Evolutionary conservation across 2,888 invertebrate genomes (phyloP), one percentile per base, ranked within the genome.

Genomic region (Aelia acuminata): DNA sequence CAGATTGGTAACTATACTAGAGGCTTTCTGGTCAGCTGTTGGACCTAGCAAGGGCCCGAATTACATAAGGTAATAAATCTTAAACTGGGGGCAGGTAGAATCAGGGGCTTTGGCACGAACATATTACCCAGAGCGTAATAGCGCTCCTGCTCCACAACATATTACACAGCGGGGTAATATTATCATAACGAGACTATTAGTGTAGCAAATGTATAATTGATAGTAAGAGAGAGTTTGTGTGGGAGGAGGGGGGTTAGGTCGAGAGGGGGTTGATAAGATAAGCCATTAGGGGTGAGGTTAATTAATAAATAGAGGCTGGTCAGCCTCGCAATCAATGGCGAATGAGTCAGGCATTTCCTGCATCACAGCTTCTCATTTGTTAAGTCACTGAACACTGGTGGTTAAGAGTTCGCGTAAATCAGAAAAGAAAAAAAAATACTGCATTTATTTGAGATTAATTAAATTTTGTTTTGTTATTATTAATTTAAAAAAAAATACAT

Each of bases 161-260:
- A 80, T 80, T 80, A 80, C 80, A 80, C 80, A 80, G 43, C 43
- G 80, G 35, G 43, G 43, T 80, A 47, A 47, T 47, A 80, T 80
- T 80, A 80, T 80, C 80, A 80, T 80, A 80, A 80, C 80, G n/a
- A 80, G 80, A 80, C 80, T 80, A 80, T 80, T 80, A 80, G 80
- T 80, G 80, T 80, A 43, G 43, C 80, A 80, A 80, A 80, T 80
- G 80, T 80, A 80, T 80, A 80, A 80, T 80, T 80, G 80, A 80
- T 80, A 80, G 80, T 43, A 47, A 80, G 80, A 80, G 80, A 80
- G 80, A 43, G 80, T 22, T 22, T 1, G 39, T 22, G 43, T 1
- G 39, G 35, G 70, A 22, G 75, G 15, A 18, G 8, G 20, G 22
- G 20, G 7, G 75, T 13, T 3, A 57, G 57, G n/a, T 3, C 8